These are phyloP conservation scores for Gulo gulo DNA, from an alignment of 2,113 vertebrate species.

Conservation along the genomic window DNA sequence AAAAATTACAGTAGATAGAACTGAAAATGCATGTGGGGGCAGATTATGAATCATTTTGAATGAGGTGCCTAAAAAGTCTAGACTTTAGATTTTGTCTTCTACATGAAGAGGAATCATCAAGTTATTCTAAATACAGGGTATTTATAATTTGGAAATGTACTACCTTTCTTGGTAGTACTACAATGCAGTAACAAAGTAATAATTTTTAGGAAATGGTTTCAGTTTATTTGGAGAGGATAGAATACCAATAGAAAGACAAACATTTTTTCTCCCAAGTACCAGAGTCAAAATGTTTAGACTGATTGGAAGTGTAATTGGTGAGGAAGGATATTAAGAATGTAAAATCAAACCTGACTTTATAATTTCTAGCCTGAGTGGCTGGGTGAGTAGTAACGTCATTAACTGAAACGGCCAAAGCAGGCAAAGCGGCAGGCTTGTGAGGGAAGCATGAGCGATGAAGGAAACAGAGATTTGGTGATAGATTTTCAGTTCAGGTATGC, in stretches of 20 bases:
- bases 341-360: conserved; percentile 9
- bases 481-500: background rate
- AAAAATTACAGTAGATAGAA: background rate
- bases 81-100: background rate
- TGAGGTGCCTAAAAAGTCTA: background rate
- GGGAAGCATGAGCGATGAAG: background rate
- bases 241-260: background rate
- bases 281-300: background rate
- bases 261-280: background rate
- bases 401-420: background rate
- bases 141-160: background rate
- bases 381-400: background rate
- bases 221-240: background rate
- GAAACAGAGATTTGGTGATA: background rate
- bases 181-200: background rate
- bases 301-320: background rate
- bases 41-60: background rate
- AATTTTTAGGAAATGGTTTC: background rate
- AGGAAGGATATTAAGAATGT: background rate
- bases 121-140: background rate
- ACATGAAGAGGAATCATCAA: background rate
- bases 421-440: background rate
- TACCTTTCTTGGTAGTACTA: background rate
- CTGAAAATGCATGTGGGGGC: background rate
- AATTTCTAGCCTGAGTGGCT: background rate